phyloP scores from a whole-genome alignment of 1,140 invertebrate species.

The Pararge aegeria region DNA sequence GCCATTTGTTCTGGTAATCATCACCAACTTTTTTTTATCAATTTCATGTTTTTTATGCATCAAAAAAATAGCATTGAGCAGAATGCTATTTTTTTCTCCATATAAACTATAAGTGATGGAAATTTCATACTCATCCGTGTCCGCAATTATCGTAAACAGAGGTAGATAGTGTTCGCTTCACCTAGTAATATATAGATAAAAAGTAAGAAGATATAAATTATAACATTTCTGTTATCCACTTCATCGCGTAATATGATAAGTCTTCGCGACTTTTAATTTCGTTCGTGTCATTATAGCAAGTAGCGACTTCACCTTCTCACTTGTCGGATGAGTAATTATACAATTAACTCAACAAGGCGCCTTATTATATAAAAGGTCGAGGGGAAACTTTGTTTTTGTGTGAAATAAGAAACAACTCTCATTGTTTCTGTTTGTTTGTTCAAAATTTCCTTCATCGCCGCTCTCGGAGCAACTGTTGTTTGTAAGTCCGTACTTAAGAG shows the following conservation, averaged over 20 bases:
- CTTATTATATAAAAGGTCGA: constrained; percentile 47
- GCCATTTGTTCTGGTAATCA: too few species aligned
- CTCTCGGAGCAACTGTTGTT: constrained; percentile 38
- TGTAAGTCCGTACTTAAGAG: constrained; percentile 26
- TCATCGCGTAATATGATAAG: constrained; percentile 3
- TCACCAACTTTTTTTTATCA: too few species aligned
- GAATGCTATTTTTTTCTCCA: too few species aligned
- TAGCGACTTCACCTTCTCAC: constrained; percentile 37
- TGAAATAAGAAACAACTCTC: constrained; percentile 52
- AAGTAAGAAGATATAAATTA: not conserved
- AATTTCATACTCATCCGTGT: too few species aligned
- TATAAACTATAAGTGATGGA: too few species aligned
- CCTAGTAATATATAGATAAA: too few species aligned
- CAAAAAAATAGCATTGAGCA: too few species aligned
- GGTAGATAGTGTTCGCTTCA: too few species aligned
- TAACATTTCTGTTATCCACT: constrained; percentile 1
- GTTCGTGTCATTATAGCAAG: constrained; percentile 18
- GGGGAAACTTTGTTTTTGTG: constrained; percentile 51
- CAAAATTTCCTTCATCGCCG: constrained; percentile 35
- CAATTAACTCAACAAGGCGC: constrained; percentile 64
- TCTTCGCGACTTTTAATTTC: constrained; percentile 12
- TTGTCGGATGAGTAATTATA: constrained; percentile 58
- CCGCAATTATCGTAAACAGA: too few species aligned
- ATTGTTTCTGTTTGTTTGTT: constrained; percentile 49
- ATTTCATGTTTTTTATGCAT: too few species aligned